Percentiles rank a stretch among this genome's conserved stretches.
These are phyloP conservation scores for Aphelocoma coerulescens DNA, from an alignment of 2,113 vertebrate species.

Conservation along the genomic window DNA sequence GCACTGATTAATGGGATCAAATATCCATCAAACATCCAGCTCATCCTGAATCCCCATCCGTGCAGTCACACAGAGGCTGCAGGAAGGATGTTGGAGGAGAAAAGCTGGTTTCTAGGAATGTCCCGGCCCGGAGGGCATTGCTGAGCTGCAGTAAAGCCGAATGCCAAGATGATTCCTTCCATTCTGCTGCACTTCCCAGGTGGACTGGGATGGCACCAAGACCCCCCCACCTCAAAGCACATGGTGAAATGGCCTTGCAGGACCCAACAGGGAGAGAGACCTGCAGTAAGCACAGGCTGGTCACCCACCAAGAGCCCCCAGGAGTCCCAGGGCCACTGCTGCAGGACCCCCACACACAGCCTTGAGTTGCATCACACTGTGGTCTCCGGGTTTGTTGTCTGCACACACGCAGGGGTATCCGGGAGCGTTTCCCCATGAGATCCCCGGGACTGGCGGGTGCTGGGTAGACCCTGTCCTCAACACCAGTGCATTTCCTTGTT, in stretches of 20 bases:
- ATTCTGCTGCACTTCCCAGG: not conserved
- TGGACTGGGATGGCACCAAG: not conserved
- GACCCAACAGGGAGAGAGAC: not conserved
- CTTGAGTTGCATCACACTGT: not conserved
- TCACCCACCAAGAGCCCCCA: not conserved
- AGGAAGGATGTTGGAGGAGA: slow-evolving; percentile 8
- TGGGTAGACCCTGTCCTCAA: not conserved
- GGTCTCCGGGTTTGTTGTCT: accelerated
- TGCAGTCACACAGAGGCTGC: not conserved
- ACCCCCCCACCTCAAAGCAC: not conserved
- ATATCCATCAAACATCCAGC: not conserved
- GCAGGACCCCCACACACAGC: not conserved
- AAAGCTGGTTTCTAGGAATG: slow-evolving; percentile 57
- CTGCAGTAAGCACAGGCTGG: not conserved
- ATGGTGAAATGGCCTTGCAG: not conserved
- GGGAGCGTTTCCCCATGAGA: accelerated
- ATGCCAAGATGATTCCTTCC: not conserved
- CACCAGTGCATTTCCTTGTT: accelerated
- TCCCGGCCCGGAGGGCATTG: not conserved
- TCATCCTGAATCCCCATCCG: not conserved
- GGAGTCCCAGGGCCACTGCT: accelerated
- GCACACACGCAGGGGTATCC: accelerated
- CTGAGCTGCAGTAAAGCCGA: not conserved
- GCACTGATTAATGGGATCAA: not conserved
- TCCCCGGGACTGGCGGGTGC: not conserved